A percentile compares a stretch with the other conserved stretches of the same genome.
Evolutionary conservation across 2,888 invertebrate genomes (phyloP).

Genomic region (Actias luna): DNA sequence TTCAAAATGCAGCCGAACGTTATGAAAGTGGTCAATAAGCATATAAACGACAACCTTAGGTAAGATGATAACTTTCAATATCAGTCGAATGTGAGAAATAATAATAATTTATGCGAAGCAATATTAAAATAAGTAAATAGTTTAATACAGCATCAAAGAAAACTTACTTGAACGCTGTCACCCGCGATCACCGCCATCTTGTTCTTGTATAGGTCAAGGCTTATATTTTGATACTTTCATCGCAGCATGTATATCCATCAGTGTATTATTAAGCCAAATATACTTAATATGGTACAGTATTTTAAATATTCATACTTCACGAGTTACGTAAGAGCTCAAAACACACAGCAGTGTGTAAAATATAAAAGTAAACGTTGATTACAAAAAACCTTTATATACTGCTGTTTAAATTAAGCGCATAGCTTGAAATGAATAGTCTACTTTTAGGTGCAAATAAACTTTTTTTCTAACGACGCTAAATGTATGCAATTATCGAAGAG

Average conservation of each 20-base stretch:
- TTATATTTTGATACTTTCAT: constrained; percentile 16
- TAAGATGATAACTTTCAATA: constrained; percentile 58
- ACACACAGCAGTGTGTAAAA: constrained; percentile 13
- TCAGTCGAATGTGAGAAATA: constrained; percentile 56
- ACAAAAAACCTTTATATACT: constrained; percentile 25
- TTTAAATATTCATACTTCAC: constrained; percentile 1
- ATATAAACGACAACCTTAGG: constrained; percentile 55
- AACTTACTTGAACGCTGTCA: constrained; percentile 55
- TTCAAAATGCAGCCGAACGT: constrained; percentile 58
- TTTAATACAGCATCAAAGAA: constrained; percentile 45
- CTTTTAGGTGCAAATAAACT: constrained; percentile 33
- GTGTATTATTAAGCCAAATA: constrained; percentile 22
- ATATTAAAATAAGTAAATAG: constrained; percentile 36
- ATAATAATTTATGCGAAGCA: constrained; percentile 34
- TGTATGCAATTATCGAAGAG: constrained; percentile 31
- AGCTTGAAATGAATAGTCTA: constrained; percentile 26
- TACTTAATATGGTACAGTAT: constrained; percentile 29
- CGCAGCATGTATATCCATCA: constrained; percentile 19
- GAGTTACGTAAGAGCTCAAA: neutral
- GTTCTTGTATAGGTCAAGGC: constrained; percentile 14
- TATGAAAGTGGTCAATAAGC: constrained; percentile 59
- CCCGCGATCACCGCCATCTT: constrained; percentile 47
- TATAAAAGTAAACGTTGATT: neutral
- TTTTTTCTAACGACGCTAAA: constrained; percentile 53
- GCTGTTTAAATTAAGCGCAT: constrained; percentile 37